Base-by-base conservation (phyloP, 2,888 invertebrate species). In the Phoronis australis region DNA sequence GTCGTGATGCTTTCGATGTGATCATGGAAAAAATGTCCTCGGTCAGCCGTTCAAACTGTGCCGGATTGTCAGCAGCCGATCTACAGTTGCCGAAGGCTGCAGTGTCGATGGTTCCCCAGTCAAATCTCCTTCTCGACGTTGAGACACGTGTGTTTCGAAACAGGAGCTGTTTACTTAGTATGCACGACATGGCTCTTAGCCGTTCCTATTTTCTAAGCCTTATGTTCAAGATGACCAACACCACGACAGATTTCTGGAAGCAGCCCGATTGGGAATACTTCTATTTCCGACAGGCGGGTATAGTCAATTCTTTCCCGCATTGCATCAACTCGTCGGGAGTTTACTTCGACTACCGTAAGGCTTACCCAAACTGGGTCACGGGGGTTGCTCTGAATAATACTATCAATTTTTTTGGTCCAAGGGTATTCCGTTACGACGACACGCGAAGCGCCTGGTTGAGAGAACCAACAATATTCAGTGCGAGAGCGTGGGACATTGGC, bases 251-350 rank as follows among this genome's bases (percentile, higher is more conserved):
- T 71, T 90, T 91, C 66, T 90, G 91, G 0, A n/a, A n/a, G n/a
- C 95, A 96, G 78, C 96, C 96, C 0, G 96, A 96, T 47, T 90
- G 97, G 87, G 92, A 95, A 91, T 96, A 96, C 71, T 93, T 93
- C 69, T 93, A 94, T 72, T 79, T 96, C 38, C 94, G 95, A 0
- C 87, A 92, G 0, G 89, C 94, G 1, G 94, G 96, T 0, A 96
- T 97, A 75, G 89, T 97, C 0, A 88, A 95, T 0, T 84, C 94
- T 0, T 95, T 93, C 78, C 87, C 88, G 0, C 87, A 87, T 61
- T 87, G 94, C 56, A 94, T 77, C 39, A 77, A 77, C 64, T 75
- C 93, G 47, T 92, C 92, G 74, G 87, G 93, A 0, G 83, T 95
- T 56, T 94, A 95, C 75, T 96, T 95, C 72, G 84, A 95, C 2